Base-by-base conservation (phyloP, 2,888 invertebrate genomes). In the Acleris emargana region DNA sequence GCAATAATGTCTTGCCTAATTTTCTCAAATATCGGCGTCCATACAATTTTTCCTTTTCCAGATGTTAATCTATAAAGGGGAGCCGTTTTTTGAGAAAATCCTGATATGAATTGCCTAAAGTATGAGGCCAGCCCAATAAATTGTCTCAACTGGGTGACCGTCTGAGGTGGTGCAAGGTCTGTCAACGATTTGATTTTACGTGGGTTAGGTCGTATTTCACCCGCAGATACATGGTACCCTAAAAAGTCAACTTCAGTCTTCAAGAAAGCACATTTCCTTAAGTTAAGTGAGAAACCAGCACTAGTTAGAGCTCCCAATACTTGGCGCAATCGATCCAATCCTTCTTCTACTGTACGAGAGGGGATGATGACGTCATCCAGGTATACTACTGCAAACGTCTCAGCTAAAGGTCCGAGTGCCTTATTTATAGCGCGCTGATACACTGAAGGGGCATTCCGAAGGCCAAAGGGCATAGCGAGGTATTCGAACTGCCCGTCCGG, bases 401-500 rank as follows among this genome's bases (percentile, higher is more conserved):
- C 17, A 2, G 42, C 25, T 16, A 62, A n/a, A 3, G 58, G 51
- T 17, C 59, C 62, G 18, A 67, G 28, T 11, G 62, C 62, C 2
- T 67, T 54, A 4, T 47, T 32, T 3, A 58, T 20, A 3, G 67
- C 62, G 1, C 79, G 47, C 59, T 76, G 76, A 62, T 83, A 83
- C 3, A 77, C 76, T 2, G 78, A 68, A 18, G 81, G 80, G 2
- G 73, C 68, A 60, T 79, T 82, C 73, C 76, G 20, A 6, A 82
- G 64, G 9, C 84, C 83, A 75, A 86, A 86, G 0, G 82, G 84
- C 28, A 75, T 74, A 67, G 67, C 71, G 32, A 74, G 58, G 67
- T 82, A 80, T 70, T 84, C 79, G 69, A 71, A 82, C 50, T 83
- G 83, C 42, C 80, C 79, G 79, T 43, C 43, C 3, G 43, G 43